Conservation (phyloP, 2,797 vertebrate species). For the Liasis olivaceus region DNA sequence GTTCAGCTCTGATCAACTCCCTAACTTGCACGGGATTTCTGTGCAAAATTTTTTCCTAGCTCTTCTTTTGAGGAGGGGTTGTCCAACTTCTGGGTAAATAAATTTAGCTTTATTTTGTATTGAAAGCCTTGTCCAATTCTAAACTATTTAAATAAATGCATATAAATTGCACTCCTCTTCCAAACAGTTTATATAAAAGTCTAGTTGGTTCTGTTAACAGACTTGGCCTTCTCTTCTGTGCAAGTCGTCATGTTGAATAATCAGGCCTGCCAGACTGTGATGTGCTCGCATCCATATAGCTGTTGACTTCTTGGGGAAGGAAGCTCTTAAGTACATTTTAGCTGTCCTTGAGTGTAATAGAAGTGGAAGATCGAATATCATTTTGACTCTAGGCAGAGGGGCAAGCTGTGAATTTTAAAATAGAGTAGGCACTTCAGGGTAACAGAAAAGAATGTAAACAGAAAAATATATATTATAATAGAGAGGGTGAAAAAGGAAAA, state of each 20-base stretch:
- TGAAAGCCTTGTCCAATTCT: no score
- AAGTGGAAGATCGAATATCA: not conserved
- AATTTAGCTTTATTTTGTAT: not conserved
- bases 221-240: not conserved
- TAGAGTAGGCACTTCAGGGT: not conserved
- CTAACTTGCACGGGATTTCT: not conserved
- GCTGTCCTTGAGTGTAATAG: not conserved
- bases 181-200: not conserved
- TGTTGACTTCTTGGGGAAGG: not conserved
- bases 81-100: not conserved
- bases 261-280: not conserved
- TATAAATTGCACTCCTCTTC: not conserved
- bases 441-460: not conserved
- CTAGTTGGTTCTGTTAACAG: not conserved
- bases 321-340: not conserved
- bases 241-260: constrained; percentile 4
- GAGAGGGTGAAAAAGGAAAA: not conserved
- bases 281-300: not conserved
- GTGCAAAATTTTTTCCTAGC: not conserved
- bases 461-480: not conserved
- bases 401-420: not conserved
- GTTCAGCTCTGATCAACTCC: not conserved
- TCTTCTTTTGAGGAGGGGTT: not conserved
- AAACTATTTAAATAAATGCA: not conserved
- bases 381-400: not conserved